Evolutionary conservation across 2,113 vertebrate species (phyloP).

Genomic region (Thalassoma bifasciatum): DNA sequence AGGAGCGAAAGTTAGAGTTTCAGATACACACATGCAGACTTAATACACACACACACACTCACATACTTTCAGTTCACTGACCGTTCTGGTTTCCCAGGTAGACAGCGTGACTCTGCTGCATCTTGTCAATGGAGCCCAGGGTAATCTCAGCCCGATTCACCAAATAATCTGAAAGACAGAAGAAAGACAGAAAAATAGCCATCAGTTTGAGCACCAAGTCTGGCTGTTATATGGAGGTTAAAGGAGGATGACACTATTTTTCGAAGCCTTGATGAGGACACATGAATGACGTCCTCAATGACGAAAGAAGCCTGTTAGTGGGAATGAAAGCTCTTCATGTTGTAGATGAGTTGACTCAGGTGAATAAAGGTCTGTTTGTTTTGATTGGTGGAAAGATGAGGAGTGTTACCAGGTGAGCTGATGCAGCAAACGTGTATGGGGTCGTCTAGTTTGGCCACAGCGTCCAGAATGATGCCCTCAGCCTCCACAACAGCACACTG

Average conservation of each 20-base stretch:
- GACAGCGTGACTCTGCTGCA: constrained; percentile 80
- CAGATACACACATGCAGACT: not conserved
- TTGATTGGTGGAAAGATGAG: not conserved
- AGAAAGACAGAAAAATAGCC: too few species aligned
- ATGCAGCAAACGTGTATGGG: constrained; percentile 88
- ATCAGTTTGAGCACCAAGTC: too few species aligned
- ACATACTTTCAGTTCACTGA: constrained; percentile 41
- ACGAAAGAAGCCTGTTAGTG: too few species aligned
- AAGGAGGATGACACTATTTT: too few species aligned
- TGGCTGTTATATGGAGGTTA: too few species aligned
- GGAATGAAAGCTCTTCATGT: too few species aligned
- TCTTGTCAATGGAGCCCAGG: constrained; percentile 83
- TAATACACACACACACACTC: not conserved
- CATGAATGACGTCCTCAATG: too few species aligned
- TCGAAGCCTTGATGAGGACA: too few species aligned
- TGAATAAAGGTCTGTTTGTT: not conserved
- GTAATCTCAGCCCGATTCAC: constrained; percentile 86
- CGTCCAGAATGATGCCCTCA: constrained; percentile 87
- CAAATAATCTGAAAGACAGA: constrained; percentile 87
- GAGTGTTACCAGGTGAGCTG: constrained; percentile 85
- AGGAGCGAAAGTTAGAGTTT: rapidly evolving
- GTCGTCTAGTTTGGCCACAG: constrained; percentile 88
- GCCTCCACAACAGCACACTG: constrained; percentile 83
- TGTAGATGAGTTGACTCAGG: too few species aligned
- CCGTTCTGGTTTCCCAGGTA: constrained; percentile 84